phyloP scores from a whole-genome alignment of 2,888 invertebrate species.

The Protophormia terraenovae region DNA sequence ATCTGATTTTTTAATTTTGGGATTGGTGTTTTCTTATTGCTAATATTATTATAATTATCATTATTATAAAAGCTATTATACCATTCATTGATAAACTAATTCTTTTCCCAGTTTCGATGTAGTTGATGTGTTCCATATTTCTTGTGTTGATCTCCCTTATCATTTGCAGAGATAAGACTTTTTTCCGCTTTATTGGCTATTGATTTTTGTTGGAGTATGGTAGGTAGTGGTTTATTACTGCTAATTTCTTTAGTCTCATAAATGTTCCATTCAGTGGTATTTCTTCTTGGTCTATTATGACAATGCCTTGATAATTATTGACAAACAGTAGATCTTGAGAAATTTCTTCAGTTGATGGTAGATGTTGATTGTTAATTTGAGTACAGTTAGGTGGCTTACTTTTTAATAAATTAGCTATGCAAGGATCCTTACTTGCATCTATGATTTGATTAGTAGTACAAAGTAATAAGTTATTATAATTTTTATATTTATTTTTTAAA shows the following conservation, averaged over 20 bases:
- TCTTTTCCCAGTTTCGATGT: not conserved
- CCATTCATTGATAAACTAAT: not conserved
- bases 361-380: conserved; percentile 1
- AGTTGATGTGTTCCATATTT: not conserved
- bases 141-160: not conserved
- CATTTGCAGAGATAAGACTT: not conserved
- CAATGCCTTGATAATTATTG: not conserved
- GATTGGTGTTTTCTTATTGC: not conserved
- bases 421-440: not conserved
- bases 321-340: not conserved
- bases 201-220: not conserved
- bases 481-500: not conserved
- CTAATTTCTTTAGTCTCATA: not conserved
- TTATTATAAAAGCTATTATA: too few species aligned
- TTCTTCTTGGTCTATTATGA: conserved; percentile 2
- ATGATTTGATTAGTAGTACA: not conserved
- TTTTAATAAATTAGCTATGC: not conserved
- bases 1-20: too few species aligned
- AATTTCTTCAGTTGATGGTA: not conserved
- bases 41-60: too few species aligned
- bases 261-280: not conserved
- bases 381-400: not conserved
- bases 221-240: not conserved
- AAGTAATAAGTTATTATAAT: not conserved
- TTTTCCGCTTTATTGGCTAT: not conserved